These are phyloP conservation scores for Neotoxoptera formosana DNA, from an alignment of 1,140 invertebrate species.

Conservation along the genomic window DNA sequence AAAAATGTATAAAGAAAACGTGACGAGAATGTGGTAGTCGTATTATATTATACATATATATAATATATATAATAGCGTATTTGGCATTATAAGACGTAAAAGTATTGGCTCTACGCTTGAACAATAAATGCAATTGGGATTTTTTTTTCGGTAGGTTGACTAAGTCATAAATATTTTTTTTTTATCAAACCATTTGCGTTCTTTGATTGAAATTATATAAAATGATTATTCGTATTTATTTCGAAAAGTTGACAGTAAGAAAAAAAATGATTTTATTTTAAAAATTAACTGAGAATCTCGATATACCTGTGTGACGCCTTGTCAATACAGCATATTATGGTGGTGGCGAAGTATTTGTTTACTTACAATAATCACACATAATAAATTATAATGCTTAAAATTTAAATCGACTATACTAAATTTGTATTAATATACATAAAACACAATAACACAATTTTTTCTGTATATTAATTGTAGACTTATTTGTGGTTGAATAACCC, in stretches of 20 bases:
- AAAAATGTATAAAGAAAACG: conserved; percentile 36
- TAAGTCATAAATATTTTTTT: neutral
- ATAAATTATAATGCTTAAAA: too few species aligned
- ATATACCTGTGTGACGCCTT: neutral
- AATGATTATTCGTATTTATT: neutral
- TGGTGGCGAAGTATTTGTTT: too few species aligned
- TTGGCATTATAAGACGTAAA: neutral
- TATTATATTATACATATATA: conserved; percentile 7
- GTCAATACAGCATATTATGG: too few species aligned
- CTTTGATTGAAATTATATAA: neutral
- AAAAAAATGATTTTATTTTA: neutral
- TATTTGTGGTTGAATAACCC: too few species aligned
- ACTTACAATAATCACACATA: too few species aligned
- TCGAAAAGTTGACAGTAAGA: neutral
- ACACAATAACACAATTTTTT: too few species aligned
- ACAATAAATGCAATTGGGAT: neutral
- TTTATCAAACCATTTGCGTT: conserved; percentile 16
- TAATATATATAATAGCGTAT: neutral
- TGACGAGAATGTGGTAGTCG: conserved; percentile 19
- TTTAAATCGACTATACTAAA: too few species aligned
- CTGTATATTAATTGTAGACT: too few species aligned
- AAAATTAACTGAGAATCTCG: neutral
- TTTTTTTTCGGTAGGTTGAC: neutral
- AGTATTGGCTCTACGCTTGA: neutral
- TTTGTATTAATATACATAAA: too few species aligned